These are phyloP conservation scores for Cryptus armator DNA, from an alignment of 2,888 invertebrate genomes.

Conservation along the genomic window DNA sequence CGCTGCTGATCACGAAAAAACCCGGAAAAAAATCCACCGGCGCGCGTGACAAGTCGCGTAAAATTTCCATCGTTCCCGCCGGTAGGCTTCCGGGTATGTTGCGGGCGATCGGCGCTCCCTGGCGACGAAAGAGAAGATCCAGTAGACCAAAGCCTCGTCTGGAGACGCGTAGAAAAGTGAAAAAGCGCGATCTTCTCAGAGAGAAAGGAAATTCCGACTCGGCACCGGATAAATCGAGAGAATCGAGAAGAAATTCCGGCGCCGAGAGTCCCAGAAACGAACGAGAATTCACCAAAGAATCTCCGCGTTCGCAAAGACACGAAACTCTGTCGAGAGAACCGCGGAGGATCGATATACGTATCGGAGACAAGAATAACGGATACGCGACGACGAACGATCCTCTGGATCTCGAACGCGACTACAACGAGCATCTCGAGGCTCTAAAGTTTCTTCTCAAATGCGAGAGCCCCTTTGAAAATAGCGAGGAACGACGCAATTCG, in stretches of 20 bases:
- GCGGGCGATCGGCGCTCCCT: slow-evolving; percentile 55
- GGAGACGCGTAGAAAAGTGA: slow-evolving; percentile 68
- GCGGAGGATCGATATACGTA: slow-evolving; percentile 47
- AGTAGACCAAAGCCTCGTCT: slow-evolving; percentile 57
- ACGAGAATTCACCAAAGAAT: not conserved
- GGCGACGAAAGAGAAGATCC: slow-evolving; percentile 45
- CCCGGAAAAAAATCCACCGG: slow-evolving; percentile 68
- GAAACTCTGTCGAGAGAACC: slow-evolving; percentile 46
- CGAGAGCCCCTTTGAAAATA: slow-evolving; percentile 75
- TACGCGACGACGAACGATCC: slow-evolving; percentile 24
- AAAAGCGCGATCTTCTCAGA: slow-evolving; percentile 70
- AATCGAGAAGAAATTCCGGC: not conserved
- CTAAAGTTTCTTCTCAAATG: slow-evolving; percentile 80
- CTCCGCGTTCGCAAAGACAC: not conserved
- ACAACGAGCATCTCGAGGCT: slow-evolving; percentile 78
- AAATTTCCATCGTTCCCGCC: slow-evolving; percentile 41
- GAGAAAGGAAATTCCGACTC: slow-evolving; percentile 32
- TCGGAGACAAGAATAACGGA: not conserved
- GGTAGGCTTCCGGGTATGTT: slow-evolving; percentile 44
- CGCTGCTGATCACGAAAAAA: slow-evolving; percentile 79
- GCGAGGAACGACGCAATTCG: slow-evolving; percentile 73
- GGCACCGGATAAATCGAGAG: not conserved
- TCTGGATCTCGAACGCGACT: slow-evolving; percentile 68
- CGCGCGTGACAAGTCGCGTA: slow-evolving; percentile 63
- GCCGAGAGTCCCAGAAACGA: not conserved